A percentile compares a stretch with the other conserved stretches of the same genome.
Conservation (phyloP, 53 echinoderm and acorn worm genomes). For the Astropecten irregularis region DNA sequence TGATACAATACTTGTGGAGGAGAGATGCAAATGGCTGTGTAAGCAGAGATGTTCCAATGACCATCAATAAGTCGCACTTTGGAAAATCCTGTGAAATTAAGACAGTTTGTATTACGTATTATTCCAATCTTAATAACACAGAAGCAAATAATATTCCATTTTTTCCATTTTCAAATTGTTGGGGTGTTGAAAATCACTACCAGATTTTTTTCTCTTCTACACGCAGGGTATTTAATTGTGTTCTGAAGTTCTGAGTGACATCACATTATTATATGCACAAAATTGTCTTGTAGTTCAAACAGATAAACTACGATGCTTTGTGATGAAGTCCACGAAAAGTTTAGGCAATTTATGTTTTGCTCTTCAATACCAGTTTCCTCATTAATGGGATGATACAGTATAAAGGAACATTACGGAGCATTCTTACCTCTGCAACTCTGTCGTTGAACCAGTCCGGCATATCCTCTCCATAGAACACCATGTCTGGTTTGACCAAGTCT, state of each 20-base stretch:
- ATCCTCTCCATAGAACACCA: constrained; percentile 86
- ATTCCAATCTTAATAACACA: no score
- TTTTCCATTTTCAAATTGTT: not conserved
- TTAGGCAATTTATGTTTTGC: no score
- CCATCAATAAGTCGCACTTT: constrained; percentile 81
- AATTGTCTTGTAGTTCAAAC: no score
- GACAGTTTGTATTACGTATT: not conserved
- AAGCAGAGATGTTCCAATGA: constrained; percentile 84
- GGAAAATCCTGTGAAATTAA: constrained; percentile 76
- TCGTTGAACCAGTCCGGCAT: constrained; percentile 55
- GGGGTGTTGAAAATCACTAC: not conserved
- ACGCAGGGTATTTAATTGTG: not conserved
- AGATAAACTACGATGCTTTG: no score
- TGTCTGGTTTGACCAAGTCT: constrained; percentile 79
- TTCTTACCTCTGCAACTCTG: no score
- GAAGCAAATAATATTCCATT: not conserved
- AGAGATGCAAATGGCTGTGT: constrained; percentile 93
- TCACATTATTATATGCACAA: not conserved
- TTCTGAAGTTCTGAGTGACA: not conserved
- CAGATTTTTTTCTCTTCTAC: not conserved
- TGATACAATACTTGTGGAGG: constrained; percentile 64
- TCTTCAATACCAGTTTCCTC: no score
- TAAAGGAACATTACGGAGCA: no score
- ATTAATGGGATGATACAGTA: no score
- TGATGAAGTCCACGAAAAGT: no score